Conservation (phyloP, 2,113 vertebrate genomes). For the Dromiciops gliroides region DNA sequence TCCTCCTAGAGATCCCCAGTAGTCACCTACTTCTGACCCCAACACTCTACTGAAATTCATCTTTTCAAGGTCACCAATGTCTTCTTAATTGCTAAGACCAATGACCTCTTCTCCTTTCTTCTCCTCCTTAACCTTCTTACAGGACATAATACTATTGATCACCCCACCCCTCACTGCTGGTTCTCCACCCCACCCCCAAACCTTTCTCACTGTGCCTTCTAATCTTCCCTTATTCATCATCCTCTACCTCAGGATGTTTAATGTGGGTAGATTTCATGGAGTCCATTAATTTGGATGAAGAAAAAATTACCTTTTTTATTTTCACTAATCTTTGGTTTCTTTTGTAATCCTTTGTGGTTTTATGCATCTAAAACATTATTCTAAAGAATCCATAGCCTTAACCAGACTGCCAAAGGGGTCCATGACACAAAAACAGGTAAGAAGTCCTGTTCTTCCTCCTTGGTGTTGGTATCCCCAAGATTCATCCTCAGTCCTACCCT, state of each 20-base stretch:
- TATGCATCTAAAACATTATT: not conserved
- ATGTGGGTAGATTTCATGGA: not conserved
- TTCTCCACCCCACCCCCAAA: not conserved
- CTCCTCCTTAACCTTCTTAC: not conserved
- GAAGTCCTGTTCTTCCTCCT: not conserved
- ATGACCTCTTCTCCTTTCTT: not conserved
- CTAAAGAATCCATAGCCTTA: not conserved
- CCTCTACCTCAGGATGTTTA: not conserved
- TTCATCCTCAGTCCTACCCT: not conserved
- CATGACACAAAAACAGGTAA: not conserved
- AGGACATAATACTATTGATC: not conserved
- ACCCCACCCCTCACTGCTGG: not conserved
- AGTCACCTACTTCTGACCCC: not conserved
- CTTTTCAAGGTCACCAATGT: not conserved
- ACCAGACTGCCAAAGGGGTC: not conserved
- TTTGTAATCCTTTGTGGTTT: not conserved
- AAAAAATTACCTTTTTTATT: not conserved
- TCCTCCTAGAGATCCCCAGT: not conserved
- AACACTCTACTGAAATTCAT: not conserved
- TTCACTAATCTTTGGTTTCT: not conserved
- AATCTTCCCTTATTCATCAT: not conserved
- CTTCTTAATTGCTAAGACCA: not conserved
- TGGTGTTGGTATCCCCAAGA: not conserved
- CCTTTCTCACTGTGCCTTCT: not conserved
- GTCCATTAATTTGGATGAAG: not conserved